Conservation (phyloP, 2,888 invertebrate species). For the Yponomeuta sedellus region DNA sequence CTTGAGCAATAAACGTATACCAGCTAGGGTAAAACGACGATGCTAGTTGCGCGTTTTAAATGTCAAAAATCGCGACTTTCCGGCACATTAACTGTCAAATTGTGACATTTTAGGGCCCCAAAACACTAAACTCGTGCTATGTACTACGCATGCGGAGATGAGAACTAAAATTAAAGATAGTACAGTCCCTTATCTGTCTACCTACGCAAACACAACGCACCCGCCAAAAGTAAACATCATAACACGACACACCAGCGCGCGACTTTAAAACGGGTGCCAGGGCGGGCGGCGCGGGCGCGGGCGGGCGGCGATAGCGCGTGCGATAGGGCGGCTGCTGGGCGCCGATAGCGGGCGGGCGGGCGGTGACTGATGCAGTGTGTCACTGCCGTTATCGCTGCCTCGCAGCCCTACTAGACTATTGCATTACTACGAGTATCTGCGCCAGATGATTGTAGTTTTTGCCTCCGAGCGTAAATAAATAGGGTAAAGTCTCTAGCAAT, state of each 20-base stretch:
- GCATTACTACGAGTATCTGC: neutral
- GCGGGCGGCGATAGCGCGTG: conserved; percentile 36
- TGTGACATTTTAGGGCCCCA: too few species aligned
- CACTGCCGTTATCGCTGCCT: neutral
- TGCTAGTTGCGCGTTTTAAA: too few species aligned
- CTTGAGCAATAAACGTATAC: too few species aligned
- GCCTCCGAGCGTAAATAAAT: too few species aligned
- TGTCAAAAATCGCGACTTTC: too few species aligned
- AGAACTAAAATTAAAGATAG: too few species aligned
- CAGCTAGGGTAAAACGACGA: too few species aligned
- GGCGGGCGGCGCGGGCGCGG: conserved; percentile 24
- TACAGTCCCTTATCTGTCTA: neutral
- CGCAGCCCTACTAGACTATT: neutral
- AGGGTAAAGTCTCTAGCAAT: too few species aligned
- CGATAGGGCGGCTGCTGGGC: conserved; percentile 41
- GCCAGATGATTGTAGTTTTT: neutral
- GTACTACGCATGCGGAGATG: too few species aligned
- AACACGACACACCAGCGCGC: neutral
- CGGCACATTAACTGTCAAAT: too few species aligned
- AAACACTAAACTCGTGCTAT: too few species aligned
- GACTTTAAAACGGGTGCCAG: neutral
- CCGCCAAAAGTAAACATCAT: neutral
- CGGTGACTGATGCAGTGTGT: conserved; percentile 2
- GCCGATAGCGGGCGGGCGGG: conserved; percentile 7
- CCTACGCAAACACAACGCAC: neutral